Evolutionary conservation across 2,797 vertebrate species (phyloP).

Genomic region (Prionace glauca): DNA sequence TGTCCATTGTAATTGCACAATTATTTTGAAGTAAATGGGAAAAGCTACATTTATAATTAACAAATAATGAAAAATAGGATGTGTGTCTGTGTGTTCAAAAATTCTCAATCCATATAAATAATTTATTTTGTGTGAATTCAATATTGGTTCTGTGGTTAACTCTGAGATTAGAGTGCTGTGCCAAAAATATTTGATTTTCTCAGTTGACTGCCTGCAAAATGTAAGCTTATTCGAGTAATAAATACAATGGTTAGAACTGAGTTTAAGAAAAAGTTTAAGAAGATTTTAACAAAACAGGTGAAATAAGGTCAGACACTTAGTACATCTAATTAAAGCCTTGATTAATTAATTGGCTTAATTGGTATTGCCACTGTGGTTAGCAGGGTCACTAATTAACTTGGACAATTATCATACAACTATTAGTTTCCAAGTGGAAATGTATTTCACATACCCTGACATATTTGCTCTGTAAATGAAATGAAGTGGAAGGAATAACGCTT

Average conservation of each 20-base stretch:
- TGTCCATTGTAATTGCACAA: not conserved
- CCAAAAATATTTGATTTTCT: not conserved
- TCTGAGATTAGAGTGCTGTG: not conserved
- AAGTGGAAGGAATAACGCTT: not conserved
- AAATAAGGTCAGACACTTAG: conserved; percentile 10
- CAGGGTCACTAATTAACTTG: conserved; percentile 29
- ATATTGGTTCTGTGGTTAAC: not conserved
- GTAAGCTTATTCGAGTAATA: not conserved
- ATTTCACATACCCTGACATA: not conserved
- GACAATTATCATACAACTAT: not conserved
- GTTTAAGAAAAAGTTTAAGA: not conserved
- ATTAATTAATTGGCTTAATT: conserved; percentile 31
- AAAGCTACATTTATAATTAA: not conserved
- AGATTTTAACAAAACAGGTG: not conserved
- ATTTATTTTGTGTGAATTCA: not conserved
- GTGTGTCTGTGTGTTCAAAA: not conserved
- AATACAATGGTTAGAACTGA: not conserved
- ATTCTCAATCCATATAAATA: not conserved
- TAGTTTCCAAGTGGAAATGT: conserved; percentile 6
- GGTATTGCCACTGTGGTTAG: not conserved
- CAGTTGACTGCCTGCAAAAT: not conserved
- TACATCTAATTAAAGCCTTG: not conserved
- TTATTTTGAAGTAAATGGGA: not conserved
- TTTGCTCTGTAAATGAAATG: not conserved
- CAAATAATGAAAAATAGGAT: not conserved